phyloP scores from a whole-genome alignment of 2,888 invertebrate genomes.

The Helleia helle region DNA sequence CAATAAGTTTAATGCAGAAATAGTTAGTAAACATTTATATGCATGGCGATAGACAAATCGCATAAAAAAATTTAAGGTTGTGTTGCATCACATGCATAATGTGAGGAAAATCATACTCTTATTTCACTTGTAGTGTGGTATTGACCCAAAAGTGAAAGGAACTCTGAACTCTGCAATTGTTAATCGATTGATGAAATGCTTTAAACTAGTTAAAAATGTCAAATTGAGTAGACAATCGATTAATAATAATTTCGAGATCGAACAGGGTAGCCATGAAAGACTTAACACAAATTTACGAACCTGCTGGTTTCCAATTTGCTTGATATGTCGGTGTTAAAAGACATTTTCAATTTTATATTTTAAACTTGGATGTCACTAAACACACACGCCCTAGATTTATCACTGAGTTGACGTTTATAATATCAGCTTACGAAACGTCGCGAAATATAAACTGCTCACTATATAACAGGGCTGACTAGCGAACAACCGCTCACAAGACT shows the following conservation, averaged over 20 bases:
- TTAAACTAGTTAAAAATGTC: neutral
- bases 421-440: conserved; percentile 50
- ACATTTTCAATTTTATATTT: conserved; percentile 68
- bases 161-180: neutral
- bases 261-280: conserved; percentile 9
- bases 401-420: conserved; percentile 49
- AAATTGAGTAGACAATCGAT: neutral
- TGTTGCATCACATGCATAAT: conserved; percentile 1
- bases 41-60: too few species aligned
- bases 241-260: conserved; percentile 1
- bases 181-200: neutral
- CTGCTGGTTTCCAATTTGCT: conserved; percentile 71
- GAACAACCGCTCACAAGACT: conserved; percentile 33
- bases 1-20: too few species aligned
- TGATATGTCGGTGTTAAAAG: conserved; percentile 68
- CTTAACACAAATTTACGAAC: conserved; percentile 34
- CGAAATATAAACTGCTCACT: conserved; percentile 29
- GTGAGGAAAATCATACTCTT: neutral
- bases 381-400: conserved; percentile 55
- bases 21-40: too few species aligned
- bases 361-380: conserved; percentile 65
- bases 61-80: neutral
- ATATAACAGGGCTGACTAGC: conserved; percentile 27
- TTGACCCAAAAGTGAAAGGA: conserved; percentile 4
- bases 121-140: neutral